Base-by-base conservation (phyloP, 1,140 invertebrate genomes). In the Cotesia chilonis region DNA sequence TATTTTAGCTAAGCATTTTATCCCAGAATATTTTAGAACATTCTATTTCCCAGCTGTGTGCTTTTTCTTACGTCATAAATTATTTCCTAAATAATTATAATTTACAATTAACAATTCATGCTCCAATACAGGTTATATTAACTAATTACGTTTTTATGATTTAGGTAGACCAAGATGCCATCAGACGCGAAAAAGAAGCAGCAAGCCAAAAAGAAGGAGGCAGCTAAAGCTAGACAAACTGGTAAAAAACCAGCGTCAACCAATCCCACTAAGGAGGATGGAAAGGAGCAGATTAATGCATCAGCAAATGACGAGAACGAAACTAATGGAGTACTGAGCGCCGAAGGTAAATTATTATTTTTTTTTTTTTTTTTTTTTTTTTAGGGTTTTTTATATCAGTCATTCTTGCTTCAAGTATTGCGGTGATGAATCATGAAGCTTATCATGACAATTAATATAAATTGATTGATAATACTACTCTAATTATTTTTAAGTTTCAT, bases 181-280 rank as follows among this genome's bases (percentile, higher is more conserved):
- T 98, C 96, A 77, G 96, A 98, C 86, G 92, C 97, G 2, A 99
- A 99, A 87, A 99, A 99, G 90, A 95, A 96, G 80, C 92, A 97
- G 83, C 96, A 96, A 84, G 94, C 96, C 80, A 96, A 97, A 86
- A 99, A 99, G 87, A 99, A 99, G 85, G 96, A 98, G 79, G 94
- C 95, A 36, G 94, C 94, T 20, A 96, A 95, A 83, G 90, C 91
- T 65, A 90, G 94, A 78, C 91, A 89, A 74, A 77, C 90, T 75
- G 92, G 92, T 76, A 94, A 92, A 79, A 85, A 87, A 75, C 86
- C 87, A 64, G 79, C 54, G 51, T 78, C 83, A 74, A 76, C 80
- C 71, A 77, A 81, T 73, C 86, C 82, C 28, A 87, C 87, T 70
- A 47, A 74, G n/a, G 82, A 88, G 75, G 89, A 86, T 79, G 87